Evolutionary conservation across 2,797 vertebrate genomes (phyloP).

Genomic region (Meda fulgida): DNA sequence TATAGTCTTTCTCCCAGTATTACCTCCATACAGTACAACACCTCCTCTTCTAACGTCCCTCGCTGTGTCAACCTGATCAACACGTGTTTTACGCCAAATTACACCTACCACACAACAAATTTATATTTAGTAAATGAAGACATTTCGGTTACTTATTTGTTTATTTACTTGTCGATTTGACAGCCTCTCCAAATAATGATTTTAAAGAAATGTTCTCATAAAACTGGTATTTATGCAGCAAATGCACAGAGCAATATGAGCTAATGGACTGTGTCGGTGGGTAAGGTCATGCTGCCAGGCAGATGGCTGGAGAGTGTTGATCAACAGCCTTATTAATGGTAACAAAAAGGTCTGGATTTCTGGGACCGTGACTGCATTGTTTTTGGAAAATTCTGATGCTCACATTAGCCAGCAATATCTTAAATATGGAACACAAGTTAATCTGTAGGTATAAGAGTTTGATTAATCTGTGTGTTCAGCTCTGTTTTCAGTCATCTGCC

Average conservation of each 20-base stretch:
- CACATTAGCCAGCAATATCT: too few relatives aligned
- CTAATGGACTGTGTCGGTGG: constrained; percentile 17
- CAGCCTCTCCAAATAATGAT: not conserved
- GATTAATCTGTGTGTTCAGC: not conserved
- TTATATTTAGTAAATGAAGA: constrained; percentile 35
- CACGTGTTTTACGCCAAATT: constrained; percentile 30
- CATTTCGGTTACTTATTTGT: constrained; percentile 21
- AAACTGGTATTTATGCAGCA: constrained; percentile 18
- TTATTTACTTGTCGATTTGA: constrained; percentile 19
- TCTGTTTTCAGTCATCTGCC: not conserved
- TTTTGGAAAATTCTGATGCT: not conserved
- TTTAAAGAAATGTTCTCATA: not conserved
- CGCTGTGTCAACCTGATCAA: constrained; percentile 42
- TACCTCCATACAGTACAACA: constrained; percentile 39
- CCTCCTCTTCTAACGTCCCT: constrained; percentile 42
- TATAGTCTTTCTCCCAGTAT: constrained; percentile 26
- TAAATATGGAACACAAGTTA: not conserved
- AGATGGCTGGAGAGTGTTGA: constrained; percentile 23
- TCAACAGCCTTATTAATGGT: not conserved
- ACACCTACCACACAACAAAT: constrained; percentile 31
- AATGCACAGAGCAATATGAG: constrained; percentile 5
- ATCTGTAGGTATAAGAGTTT: not conserved
- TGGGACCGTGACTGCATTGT: not conserved
- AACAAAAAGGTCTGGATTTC: not conserved
- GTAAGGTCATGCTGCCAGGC: not conserved